Base-by-base conservation (phyloP, 2,888 invertebrate species). In the Megalurothrips usitatus region DNA sequence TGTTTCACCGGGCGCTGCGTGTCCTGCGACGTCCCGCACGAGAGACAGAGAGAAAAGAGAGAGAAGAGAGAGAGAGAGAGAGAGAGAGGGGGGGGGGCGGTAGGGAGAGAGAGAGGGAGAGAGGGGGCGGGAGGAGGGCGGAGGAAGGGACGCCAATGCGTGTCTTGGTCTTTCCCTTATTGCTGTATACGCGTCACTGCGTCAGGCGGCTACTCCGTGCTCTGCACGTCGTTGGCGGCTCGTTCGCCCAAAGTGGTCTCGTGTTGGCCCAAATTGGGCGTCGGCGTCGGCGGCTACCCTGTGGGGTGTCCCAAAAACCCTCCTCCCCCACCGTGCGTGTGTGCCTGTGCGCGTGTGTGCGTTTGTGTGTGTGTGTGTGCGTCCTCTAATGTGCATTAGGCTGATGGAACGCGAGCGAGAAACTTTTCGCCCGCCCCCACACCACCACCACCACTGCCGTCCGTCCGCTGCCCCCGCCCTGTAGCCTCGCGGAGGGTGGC, bases 341-440 rank as follows among this genome's bases (percentile, higher is more conserved):
- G 34, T 43, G 34, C 6, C 3, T 43, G 34, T 43, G 34, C 6
- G 34, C 6, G 34, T 43, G 34, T 43, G 34, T 43, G 34, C 6
- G 34, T 43, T 2, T 43, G 34, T 43, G 34, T 43, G 34, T 43
- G 34, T 43, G 34, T 43, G 34, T 43, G 34, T 17, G 58, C 26
- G 23, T 23, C 68, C 68, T 68, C 68, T 12, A 43, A 43, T 43
- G 68, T 75, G 68, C 68, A 75, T 75, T 75, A 75, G 68, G 68
- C 68, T 75, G 68, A 75, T 75, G 68, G 68, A 43, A 43, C 34
- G 34, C 34, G 34, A 26, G 68, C n/a, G 58, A n/a, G 58, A 75
- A 75, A 75, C 68, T 75, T 75, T 75, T 75, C 68, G 68, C 68
- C 23, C 68, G 58, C 12, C 6, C 58, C 58, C 58, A 43, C 6